Evolutionary conservation across 2,888 invertebrate genomes (phyloP), one percentile per base, ranked within the genome.

Genomic region (Leptogaster cylindrica): DNA sequence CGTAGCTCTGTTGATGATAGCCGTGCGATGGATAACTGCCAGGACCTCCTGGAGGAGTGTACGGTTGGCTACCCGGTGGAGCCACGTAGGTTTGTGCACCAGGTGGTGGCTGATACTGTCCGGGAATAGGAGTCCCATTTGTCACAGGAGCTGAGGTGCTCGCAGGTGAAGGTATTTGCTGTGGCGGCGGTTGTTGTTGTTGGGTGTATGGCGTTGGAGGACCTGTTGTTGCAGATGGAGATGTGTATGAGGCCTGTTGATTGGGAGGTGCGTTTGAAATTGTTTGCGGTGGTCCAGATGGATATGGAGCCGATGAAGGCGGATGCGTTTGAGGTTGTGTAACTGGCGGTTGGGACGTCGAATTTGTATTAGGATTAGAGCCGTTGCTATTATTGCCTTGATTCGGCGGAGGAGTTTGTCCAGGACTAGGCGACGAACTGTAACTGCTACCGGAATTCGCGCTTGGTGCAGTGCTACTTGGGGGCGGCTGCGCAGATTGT

Each of bases 1-100:
- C 86, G 77, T 88, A 88, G 8, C 86, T 85, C 51, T 85, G 87
- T 66, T 86, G 84, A 69, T 84, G 84, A 65, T 80, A 80, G 1
- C 76, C 77, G 74, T 77, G 87, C 1, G 87, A 85, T 1, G 87
- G 86, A 78, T 87, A 87, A 25, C 74, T 74, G 3, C 67, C 71
- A 5, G 73, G 70, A 18, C 71, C 72, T 5, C 69, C 79, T n/a
- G 78, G 78, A 2, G 81, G 78, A 2, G 80, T 78, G 63, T 80
- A 80, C 25, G 78, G 77, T 27, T 74, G 83, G 4, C 65, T 72
- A 51, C 71, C 71, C n/a, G 78, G 78, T 7, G 77, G 77, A 51
- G 75, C 77, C 2, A 79, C 78, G 31, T 79, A 79, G 0, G 79
- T 76, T 68, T 76, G 84, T 2, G 74, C 74, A 28, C 77, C 77